Percentiles rank a stretch among this genome's conserved stretches.
phyloP scores from a whole-genome alignment of 2,113 vertebrate genomes.

The Atrichornis clamosus region DNA sequence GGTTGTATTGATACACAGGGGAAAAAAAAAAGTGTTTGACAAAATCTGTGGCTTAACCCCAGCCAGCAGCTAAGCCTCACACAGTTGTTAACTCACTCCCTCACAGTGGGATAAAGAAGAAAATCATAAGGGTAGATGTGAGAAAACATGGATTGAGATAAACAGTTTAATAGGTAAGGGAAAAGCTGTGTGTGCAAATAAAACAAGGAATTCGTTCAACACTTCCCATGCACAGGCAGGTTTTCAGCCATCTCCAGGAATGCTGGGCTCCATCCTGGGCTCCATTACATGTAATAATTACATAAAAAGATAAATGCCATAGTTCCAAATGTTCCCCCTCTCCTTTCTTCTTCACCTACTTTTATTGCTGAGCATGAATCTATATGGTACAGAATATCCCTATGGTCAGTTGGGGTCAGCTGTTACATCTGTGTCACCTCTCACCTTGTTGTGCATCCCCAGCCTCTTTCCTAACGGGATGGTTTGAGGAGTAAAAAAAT shows the following conservation, averaged over 20 bases:
- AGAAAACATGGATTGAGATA: neutral
- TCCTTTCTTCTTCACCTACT: neutral
- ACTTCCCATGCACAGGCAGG: rapidly evolving
- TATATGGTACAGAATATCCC: neutral
- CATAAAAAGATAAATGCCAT: neutral
- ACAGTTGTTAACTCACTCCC: neutral
- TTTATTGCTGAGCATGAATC: neutral
- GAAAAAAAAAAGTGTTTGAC: neutral
- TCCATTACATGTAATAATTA: rapidly evolving
- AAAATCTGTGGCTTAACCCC: neutral
- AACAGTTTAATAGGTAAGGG: neutral
- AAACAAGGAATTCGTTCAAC: neutral
- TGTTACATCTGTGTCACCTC: neutral
- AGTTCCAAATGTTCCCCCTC: rapidly evolving
- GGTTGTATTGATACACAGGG: neutral
- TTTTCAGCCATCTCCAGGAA: neutral
- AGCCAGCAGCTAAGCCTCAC: neutral
- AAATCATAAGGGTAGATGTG: neutral
- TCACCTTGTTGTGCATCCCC: neutral
- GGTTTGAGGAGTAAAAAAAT: neutral
- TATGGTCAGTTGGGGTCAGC: neutral
- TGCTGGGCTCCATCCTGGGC: neutral
- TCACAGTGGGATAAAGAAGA: neutral
- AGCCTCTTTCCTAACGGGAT: rapidly evolving
- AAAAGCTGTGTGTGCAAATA: neutral